phyloP scores from a whole-genome alignment of 2,888 invertebrate genomes.

The Miltochrista miniata region DNA sequence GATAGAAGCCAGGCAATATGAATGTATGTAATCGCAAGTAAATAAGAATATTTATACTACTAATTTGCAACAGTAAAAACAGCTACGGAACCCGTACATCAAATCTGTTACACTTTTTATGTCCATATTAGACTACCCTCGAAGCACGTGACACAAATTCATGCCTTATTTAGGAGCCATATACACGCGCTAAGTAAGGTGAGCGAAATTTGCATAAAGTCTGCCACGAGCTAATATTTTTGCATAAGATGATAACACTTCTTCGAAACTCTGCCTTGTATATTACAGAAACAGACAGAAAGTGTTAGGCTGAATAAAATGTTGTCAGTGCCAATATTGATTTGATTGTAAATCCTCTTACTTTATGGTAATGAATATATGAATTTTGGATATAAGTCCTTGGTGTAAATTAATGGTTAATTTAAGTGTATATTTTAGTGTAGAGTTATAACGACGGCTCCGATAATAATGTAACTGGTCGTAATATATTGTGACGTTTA shows the following conservation, averaged over 20 bases:
- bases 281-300: slow-evolving; percentile 44
- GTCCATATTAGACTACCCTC: slow-evolving; percentile 60
- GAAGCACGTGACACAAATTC: slow-evolving; percentile 64
- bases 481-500: slow-evolving; percentile 28
- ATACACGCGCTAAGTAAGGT: slow-evolving; percentile 68
- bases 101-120: slow-evolving; percentile 45
- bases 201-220: slow-evolving; percentile 75
- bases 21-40: no score
- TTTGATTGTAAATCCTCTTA: slow-evolving; percentile 42
- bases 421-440: slow-evolving; percentile 24
- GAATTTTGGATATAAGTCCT: slow-evolving; percentile 28
- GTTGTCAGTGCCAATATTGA: slow-evolving; percentile 45
- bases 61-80: no score
- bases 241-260: slow-evolving; percentile 78
- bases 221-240: slow-evolving; percentile 80
- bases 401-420: slow-evolving; percentile 29
- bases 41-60: no score
- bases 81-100: slow-evolving; percentile 23
- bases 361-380: slow-evolving; percentile 52
- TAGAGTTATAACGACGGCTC: slow-evolving; percentile 24
- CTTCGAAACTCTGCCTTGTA: slow-evolving; percentile 62
- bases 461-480: slow-evolving; percentile 31
- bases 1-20: no score
- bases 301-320: slow-evolving; percentile 45
- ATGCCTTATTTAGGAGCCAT: slow-evolving; percentile 58